Evolutionary conservation across 2,797 vertebrate species (phyloP).

Genomic region (Emys orbicularis): DNA sequence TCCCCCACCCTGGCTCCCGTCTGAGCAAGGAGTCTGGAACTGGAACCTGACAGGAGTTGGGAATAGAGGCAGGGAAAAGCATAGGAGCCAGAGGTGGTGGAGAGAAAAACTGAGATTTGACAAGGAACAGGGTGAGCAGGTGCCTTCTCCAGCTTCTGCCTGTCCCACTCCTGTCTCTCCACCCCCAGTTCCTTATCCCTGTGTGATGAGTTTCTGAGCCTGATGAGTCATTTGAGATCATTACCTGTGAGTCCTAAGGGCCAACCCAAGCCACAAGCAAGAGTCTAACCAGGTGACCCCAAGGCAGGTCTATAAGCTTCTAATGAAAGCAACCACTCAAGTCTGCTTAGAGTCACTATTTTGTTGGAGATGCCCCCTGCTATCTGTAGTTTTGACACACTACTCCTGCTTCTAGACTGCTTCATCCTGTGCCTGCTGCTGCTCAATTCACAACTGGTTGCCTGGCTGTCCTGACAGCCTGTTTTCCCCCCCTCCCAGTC

Average conservation of each 20-base stretch:
- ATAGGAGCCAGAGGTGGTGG: background rate
- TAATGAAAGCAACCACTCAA: background rate
- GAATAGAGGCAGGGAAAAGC: too few species aligned
- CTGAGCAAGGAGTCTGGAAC: background rate
- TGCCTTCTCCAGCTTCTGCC: background rate
- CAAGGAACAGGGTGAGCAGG: background rate
- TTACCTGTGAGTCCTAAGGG: background rate
- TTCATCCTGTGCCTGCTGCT: background rate
- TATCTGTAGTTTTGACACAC: background rate
- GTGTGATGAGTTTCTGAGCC: background rate
- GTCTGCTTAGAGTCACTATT: background rate
- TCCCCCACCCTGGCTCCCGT: background rate
- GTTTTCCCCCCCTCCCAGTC: background rate
- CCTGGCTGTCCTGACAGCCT: background rate
- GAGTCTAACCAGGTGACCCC: background rate
- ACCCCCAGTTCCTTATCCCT: background rate
- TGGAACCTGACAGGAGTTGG: background rate
- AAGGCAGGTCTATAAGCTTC: background rate
- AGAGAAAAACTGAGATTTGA: background rate
- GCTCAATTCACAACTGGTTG: background rate
- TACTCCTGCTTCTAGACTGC: background rate
- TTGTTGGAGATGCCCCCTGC: background rate
- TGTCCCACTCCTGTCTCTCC: background rate
- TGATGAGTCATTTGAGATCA: background rate
- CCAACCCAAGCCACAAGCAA: background rate